A percentile compares a stretch with the other conserved stretches of the same genome.
Conservation (phyloP, 2,797 vertebrate genomes). For the Hephaestus fuliginosus region DNA sequence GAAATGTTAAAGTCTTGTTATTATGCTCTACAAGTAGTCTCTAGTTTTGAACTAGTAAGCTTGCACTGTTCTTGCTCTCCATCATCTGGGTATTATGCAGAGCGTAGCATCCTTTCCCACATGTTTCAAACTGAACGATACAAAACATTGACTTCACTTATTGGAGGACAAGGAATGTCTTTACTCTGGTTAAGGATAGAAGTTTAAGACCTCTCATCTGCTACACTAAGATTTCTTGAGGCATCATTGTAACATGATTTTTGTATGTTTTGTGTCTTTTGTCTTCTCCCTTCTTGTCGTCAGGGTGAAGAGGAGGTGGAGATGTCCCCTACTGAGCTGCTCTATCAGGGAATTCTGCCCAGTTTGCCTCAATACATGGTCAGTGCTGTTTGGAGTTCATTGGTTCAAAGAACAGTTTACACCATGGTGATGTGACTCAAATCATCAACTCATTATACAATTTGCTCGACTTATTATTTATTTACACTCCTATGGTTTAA, state of each 20-base stretch:
- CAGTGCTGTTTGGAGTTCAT: conserved; percentile 54
- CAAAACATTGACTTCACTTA: background rate
- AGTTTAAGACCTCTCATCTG: background rate
- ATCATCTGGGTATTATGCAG: background rate
- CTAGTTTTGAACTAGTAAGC: background rate
- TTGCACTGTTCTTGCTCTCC: background rate
- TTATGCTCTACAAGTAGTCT: background rate
- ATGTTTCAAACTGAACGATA: background rate
- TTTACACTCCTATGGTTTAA: background rate
- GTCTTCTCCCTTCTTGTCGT: conserved; percentile 25
- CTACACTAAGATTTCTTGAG: background rate
- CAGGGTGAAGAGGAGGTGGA: conserved; percentile 97
- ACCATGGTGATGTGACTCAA: background rate
- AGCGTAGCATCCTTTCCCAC: background rate
- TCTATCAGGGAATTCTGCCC: conserved; percentile 97
- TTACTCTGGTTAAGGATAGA: background rate
- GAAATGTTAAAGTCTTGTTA: background rate
- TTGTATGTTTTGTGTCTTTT: background rate
- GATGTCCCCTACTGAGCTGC: conserved; percentile 92
- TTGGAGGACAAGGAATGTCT: background rate
- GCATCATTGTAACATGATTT: background rate
- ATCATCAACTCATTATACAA: background rate
- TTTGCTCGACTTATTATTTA: background rate
- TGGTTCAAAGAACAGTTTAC: background rate
- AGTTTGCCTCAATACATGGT: conserved; percentile 99